Evolutionary conservation across 1,140 invertebrate species (phyloP).

Genomic region (Trigoniulus corallinus): DNA sequence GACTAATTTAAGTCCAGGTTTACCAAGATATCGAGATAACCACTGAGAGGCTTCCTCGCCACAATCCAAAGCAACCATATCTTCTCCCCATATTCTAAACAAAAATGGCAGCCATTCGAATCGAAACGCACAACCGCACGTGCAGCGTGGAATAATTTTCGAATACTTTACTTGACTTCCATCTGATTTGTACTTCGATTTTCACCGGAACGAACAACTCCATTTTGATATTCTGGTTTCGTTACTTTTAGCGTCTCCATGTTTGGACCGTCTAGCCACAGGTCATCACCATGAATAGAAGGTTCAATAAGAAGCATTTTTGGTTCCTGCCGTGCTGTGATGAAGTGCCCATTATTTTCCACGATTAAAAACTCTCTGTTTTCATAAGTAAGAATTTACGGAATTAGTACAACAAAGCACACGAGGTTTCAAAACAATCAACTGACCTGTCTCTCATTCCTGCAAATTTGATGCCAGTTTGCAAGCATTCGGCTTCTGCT

Average conservation of each 20-base stretch:
- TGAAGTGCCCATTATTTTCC: slow-evolving; percentile 8
- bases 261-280: slow-evolving; percentile 4
- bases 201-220: not conserved
- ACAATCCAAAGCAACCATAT: slow-evolving; percentile 18
- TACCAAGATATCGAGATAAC: slow-evolving; percentile 19
- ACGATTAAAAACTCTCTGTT: slow-evolving; percentile 7
- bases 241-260: not conserved
- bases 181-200: too few species aligned
- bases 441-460: slow-evolving; percentile 18
- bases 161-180: too few species aligned
- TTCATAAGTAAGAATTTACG: too few species aligned
- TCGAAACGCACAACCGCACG: too few species aligned
- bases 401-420: too few species aligned
- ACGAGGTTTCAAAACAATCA: too few species aligned
- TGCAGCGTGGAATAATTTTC: too few species aligned
- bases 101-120: too few species aligned
- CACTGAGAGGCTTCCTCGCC: slow-evolving; percentile 21
- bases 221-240: not conserved
- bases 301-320: slow-evolving; percentile 7
- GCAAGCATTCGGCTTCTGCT: slow-evolving; percentile 15
- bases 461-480: slow-evolving; percentile 14
- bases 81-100: slow-evolving; percentile 12
- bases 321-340: slow-evolving; percentile 8
- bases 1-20: slow-evolving; percentile 17
- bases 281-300: slow-evolving; percentile 1